phyloP scores from a whole-genome alignment of 2,888 invertebrate species.

The Netelia fuscicornis region DNA sequence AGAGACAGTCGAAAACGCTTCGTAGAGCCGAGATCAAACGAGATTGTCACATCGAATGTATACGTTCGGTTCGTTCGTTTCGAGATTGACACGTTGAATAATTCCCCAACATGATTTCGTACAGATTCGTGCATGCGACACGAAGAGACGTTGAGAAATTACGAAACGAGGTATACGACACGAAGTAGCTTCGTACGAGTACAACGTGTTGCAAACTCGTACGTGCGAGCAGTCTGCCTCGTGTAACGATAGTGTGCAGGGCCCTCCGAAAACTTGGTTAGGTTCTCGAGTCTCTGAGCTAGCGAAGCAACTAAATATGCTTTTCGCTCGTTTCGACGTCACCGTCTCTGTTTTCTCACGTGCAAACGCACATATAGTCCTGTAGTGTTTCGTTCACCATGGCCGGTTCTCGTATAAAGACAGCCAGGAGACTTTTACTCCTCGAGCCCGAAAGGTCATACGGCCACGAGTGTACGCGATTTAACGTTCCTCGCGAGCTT shows the following conservation, averaged over 20 bases:
- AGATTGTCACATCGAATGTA: slow-evolving; percentile 8
- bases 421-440: slow-evolving; percentile 76
- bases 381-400: slow-evolving; percentile 46
- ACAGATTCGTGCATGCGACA: background rate
- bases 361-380: slow-evolving; percentile 26
- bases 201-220: slow-evolving; percentile 3
- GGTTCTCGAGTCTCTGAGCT: slow-evolving; percentile 28
- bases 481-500: slow-evolving; percentile 64
- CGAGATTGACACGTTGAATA: slow-evolving; percentile 32
- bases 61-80: slow-evolving; percentile 5
- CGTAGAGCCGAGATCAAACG: background rate
- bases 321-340: slow-evolving; percentile 31
- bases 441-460: slow-evolving; percentile 79
- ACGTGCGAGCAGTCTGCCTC: background rate
- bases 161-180: slow-evolving; percentile 48
- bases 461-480: slow-evolving; percentile 75
- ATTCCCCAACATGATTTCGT: slow-evolving; percentile 18
- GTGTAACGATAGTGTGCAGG: slow-evolving; percentile 23
- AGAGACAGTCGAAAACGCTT: background rate
- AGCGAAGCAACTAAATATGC: slow-evolving; percentile 37
- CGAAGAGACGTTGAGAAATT: slow-evolving; percentile 39
- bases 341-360: background rate
- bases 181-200: slow-evolving; percentile 17
- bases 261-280: slow-evolving; percentile 52
- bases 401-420: slow-evolving; percentile 21